Conservation (phyloP, 2,888 invertebrate genomes). For the Prosapia bicincta region DNA sequence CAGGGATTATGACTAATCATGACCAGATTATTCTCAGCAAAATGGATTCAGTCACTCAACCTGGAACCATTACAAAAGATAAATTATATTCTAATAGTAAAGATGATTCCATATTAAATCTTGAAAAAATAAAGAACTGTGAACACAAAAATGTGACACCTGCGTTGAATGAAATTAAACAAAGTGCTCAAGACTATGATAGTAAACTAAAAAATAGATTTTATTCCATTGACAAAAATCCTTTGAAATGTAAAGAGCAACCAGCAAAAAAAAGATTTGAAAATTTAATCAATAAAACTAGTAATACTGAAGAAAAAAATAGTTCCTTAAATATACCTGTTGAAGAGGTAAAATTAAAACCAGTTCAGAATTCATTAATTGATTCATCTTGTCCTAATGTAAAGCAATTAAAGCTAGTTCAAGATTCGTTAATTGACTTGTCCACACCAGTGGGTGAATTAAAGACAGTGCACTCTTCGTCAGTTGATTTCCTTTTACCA, state of each 20-base stretch:
- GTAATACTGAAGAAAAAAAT: neutral
- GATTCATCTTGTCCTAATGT: neutral
- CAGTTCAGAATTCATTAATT: neutral
- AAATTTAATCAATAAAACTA: neutral
- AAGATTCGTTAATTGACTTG: no score
- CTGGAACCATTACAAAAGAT: no score
- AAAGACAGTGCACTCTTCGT: no score
- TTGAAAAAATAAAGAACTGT: neutral
- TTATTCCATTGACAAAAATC: neutral
- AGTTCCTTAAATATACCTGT: neutral
- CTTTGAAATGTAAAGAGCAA: neutral
- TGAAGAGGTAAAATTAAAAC: neutral
- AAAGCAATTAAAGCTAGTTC: no score
- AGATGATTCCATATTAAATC: neutral
- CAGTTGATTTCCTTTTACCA: no score
- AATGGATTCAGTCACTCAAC: no score
- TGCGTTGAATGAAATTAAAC: neutral
- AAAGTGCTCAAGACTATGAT: neutral
- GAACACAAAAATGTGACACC: neutral
- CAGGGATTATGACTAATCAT: neutral
- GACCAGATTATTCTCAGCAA: neutral
- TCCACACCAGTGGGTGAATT: no score
- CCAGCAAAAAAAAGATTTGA: constrained; percentile 22
- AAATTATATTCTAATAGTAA: neutral
- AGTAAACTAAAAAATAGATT: neutral